Percentiles rank a stretch among this genome's conserved stretches.
phyloP scores from a whole-genome alignment of 2,113 vertebrate species.

The Austrofundulus limnaeus region DNA sequence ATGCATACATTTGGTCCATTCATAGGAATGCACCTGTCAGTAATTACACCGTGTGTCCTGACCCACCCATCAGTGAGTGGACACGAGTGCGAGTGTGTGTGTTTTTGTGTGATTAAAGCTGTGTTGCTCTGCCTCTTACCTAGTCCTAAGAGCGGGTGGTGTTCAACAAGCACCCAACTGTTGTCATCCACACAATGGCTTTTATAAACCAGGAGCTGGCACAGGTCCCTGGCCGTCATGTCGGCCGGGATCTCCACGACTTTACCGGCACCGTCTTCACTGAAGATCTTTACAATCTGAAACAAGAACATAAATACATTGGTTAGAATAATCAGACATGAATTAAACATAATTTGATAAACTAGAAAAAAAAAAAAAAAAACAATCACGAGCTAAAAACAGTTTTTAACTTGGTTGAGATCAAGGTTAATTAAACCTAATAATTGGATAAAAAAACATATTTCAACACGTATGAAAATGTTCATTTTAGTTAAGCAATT shows the following conservation, averaged over 20 bases:
- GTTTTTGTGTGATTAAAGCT: not conserved
- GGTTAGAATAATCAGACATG: not conserved
- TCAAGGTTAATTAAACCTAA: not conserved
- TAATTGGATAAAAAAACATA: too few relatives aligned
- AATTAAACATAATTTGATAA: not conserved
- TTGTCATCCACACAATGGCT: constrained; percentile 98
- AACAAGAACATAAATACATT: constrained; percentile 1
- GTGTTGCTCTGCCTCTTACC: constrained; percentile 77
- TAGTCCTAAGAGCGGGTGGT: constrained; percentile 93
- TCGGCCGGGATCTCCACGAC: constrained; percentile 94
- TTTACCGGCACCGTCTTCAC: constrained; percentile 94
- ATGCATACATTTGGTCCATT: constrained; percentile 19
- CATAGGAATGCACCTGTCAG: constrained; percentile 41
- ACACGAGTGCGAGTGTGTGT: not conserved
- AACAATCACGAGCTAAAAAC: not conserved
- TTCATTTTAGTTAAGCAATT: not conserved
- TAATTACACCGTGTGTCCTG: constrained; percentile 29
- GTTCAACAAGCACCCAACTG: constrained; percentile 97
- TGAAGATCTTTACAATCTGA: constrained; percentile 96
- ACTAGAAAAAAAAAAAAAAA: not conserved
- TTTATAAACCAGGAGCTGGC: constrained; percentile 96
- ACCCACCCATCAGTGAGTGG: constrained; percentile 14
- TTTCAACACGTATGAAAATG: too few relatives aligned
- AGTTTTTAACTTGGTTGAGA: not conserved
- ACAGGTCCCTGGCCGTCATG: constrained; percentile 96